A percentile compares a stretch with the other conserved stretches of the same genome.
Conservation (phyloP, 2,888 invertebrate species). For the Taenaris catops region DNA sequence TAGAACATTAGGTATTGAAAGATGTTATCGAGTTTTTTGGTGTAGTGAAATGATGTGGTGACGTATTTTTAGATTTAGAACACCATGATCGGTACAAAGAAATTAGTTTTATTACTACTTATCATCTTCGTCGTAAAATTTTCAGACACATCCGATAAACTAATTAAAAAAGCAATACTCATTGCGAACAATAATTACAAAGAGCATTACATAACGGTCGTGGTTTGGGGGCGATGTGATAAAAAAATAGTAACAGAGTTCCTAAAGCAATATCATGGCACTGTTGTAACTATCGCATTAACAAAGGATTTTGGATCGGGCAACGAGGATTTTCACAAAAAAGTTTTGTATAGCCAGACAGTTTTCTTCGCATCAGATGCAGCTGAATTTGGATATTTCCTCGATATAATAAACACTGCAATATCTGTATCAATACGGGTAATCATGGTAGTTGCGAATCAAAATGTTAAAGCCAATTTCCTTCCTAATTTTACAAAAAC, state of each 20-base stretch:
- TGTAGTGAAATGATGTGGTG: too few species aligned
- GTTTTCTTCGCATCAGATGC: conserved; percentile 36
- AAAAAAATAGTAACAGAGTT: conserved; percentile 30
- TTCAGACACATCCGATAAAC: too few species aligned
- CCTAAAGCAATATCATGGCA: conserved; percentile 31
- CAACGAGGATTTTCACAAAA: conserved; percentile 15
- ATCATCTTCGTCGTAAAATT: too few species aligned
- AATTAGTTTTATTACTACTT: too few species aligned
- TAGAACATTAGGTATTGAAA: too few species aligned
- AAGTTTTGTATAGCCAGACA: conserved; percentile 34
- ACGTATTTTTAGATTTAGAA: too few species aligned
- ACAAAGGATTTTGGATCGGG: conserved; percentile 21
- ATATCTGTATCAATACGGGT: conserved; percentile 36
- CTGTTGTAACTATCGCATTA: conserved; percentile 30
- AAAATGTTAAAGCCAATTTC: conserved; percentile 22
- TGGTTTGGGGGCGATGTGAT: conserved; percentile 35
- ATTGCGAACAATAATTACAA: conserved; percentile 36
- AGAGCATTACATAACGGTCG: conserved; percentile 29
- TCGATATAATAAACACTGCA: conserved; percentile 30
- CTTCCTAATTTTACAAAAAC: conserved; percentile 29
- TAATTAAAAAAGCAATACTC: conserved; percentile 31
- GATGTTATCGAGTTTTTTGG: too few species aligned
- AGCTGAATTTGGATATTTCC: conserved; percentile 35
- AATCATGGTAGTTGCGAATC: conserved; percentile 31
- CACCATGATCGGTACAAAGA: too few species aligned